A percentile compares a stretch with the other conserved stretches of the same genome.
These are phyloP conservation scores for Poecilus cupreus DNA, from an alignment of 2,888 invertebrate genomes.

Conservation along the genomic window DNA sequence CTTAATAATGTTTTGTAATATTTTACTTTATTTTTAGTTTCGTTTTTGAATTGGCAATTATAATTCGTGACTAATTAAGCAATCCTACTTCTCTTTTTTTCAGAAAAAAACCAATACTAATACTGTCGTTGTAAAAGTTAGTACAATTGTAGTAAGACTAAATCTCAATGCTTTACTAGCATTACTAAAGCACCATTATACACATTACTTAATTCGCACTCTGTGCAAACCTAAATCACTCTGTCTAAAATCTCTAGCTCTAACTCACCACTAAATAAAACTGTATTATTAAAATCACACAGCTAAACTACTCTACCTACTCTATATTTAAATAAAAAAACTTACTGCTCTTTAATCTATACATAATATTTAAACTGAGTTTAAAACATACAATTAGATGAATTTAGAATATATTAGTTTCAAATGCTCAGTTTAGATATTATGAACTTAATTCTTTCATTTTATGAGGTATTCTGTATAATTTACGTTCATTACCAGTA, in stretches of 20 bases:
- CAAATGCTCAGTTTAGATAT: no score
- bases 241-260: not conserved
- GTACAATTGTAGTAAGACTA: conserved; percentile 6
- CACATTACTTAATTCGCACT: conserved; percentile 1
- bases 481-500: no score
- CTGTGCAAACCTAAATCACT: conserved; percentile 25
- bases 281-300: not conserved
- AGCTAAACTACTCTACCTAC: not conserved
- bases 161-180: conserved; percentile 18
- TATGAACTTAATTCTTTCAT: no score
- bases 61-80: not conserved
- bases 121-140: conserved; percentile 30
- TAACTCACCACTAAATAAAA: not conserved
- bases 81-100: conserved; percentile 12
- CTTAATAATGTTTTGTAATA: no score
- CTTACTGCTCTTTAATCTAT: not conserved
- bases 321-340: not conserved
- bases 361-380: conserved; percentile 6
- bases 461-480: no score
- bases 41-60: not conserved
- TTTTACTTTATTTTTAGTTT: no score
- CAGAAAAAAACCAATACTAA: conserved; percentile 25
- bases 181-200: conserved; percentile 21
- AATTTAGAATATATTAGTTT: no score
- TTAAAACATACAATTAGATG: no score